These are phyloP conservation scores for Chaetorhynchus papuensis DNA, from an alignment of 2,113 vertebrate species.

Conservation along the genomic window DNA sequence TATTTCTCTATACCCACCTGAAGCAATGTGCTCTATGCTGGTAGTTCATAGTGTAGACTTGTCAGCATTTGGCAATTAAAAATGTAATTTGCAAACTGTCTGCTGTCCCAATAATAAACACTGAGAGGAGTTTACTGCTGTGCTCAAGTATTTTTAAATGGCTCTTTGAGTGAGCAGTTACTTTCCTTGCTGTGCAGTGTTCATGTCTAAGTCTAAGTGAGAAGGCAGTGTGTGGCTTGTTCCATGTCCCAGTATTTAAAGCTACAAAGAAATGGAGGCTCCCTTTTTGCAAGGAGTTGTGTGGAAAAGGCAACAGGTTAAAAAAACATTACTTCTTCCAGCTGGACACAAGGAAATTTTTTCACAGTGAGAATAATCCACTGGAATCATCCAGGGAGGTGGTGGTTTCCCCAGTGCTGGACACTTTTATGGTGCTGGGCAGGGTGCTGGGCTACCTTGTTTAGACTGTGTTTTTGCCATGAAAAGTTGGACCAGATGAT, in stretches of 20 bases:
- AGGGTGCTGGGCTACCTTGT: background rate
- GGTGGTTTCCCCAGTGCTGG: background rate
- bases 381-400: background rate
- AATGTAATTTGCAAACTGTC: background rate
- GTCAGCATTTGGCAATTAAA: background rate
- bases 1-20: background rate
- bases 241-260: background rate
- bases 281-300: fast-evolving
- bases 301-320: background rate
- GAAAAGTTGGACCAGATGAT: background rate
- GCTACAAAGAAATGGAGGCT: background rate
- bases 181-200: background rate
- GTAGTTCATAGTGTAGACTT: background rate
- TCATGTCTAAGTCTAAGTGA: background rate
- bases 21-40: background rate
- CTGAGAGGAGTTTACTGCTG: background rate
- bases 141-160: background rate
- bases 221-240: background rate
- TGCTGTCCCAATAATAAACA: background rate
- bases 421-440: background rate
- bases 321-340: background rate
- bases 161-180: background rate
- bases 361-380: background rate
- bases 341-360: background rate
- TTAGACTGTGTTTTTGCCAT: background rate